Evolutionary conservation across 1,140 invertebrate genomes (phyloP), one percentile per base, ranked within the genome.

Genomic region (Drosophila burlai): DNA sequence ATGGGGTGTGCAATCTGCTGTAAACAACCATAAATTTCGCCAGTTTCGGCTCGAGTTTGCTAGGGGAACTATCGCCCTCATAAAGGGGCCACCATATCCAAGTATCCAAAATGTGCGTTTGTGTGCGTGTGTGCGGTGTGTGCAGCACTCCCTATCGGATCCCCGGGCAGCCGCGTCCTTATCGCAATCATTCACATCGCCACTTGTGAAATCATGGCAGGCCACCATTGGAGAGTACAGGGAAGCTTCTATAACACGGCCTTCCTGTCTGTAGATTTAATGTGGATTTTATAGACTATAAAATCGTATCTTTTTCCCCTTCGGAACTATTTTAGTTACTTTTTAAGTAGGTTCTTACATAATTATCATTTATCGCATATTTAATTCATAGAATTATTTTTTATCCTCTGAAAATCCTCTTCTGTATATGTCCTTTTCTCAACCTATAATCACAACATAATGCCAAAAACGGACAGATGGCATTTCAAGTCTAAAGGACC

Each of bases 1-100:
- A 90, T 90, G 85, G 85, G 83, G 85, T 90, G 85, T 90, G 85
- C 85, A 90, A 90, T 90, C 86, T 90, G 85, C 81, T 77, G 85
- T 82, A 90, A 90, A 90, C 85, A 90, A 83, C 76, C 85, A 90
- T 90, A 90, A 90, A 90, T 90, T 90, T 78, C 50, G 49, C 74
- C 77, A 68, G 75, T 52, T 61, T 65, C 50, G 61, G 18, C 8
- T 40, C 55, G 42, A 75, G 75, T 76, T 76, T 79, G 52, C 65
- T 65, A 65, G 16, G 63, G 73, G 47, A 89, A 89, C 81, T 83
- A 89, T 80, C 64, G 69, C 63, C 61, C 49, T 83, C 81, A 80
- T 83, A 80, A 84, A 83, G 81, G 62, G 76, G 60, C 60, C 49
- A 31, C 52, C 36, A 67, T 45, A 63, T 18, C 24, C 57, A 59